A percentile compares a stretch with the other conserved stretches of the same genome.
Conservation (phyloP, 2,113 vertebrate species). For the Callipepla californica region DNA sequence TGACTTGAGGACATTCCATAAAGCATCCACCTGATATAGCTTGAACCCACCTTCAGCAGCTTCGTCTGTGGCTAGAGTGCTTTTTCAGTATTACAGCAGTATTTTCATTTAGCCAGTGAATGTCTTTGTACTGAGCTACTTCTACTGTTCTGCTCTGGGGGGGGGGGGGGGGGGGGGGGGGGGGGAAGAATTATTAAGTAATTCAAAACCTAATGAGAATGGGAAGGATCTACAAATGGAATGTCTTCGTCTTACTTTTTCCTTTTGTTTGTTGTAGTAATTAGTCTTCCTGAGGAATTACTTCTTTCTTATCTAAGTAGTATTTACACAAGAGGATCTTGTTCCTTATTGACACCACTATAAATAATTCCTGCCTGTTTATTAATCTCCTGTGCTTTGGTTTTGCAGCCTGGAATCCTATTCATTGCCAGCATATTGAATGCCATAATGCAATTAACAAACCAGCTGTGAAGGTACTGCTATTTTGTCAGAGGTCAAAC, state of each 20-base stretch:
- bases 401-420: slow-evolving; percentile 97
- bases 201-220: neutral
- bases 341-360: neutral
- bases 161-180: too few species aligned
- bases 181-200: neutral
- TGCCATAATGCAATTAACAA: slow-evolving; percentile 99
- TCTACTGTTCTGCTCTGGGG: neutral
- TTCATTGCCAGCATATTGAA: slow-evolving; percentile 98
- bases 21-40: neutral
- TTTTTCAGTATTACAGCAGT: neutral
- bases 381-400: slow-evolving; percentile 65
- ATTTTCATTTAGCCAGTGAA: neutral
- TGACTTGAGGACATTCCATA: fast-evolving
- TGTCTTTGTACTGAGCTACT: neutral
- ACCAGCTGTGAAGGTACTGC: slow-evolving; percentile 97
- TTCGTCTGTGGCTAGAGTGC: neutral
- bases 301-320: neutral
- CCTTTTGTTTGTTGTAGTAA: neutral
- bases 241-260: neutral
- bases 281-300: neutral
- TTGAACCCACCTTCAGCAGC: neutral
- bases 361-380: neutral
- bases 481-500: neutral
- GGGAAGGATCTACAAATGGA: neutral
- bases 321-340: neutral